Percentiles rank a stretch among this genome's conserved stretches.
These are phyloP conservation scores for Isaurus tuberculatus DNA, from an alignment of 92 coral and sea anemone species.

Conservation along the genomic window DNA sequence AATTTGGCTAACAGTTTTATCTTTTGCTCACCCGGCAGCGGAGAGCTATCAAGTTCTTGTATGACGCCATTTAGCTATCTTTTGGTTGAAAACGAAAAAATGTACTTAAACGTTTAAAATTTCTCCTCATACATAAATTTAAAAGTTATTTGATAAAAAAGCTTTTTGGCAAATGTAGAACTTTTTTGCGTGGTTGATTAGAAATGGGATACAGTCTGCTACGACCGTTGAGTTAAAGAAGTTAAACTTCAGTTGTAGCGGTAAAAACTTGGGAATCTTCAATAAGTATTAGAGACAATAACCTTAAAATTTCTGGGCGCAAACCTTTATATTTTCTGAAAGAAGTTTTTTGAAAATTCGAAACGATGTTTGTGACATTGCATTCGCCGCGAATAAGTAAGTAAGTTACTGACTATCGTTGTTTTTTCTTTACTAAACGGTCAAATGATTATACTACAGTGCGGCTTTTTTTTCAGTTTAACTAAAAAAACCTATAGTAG, in stretches of 20 bases:
- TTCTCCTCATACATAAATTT: background rate
- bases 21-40: background rate
- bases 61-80: background rate
- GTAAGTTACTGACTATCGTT: background rate
- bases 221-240: too few species aligned
- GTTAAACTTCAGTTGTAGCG: too few species aligned
- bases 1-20: constrained; percentile 20
- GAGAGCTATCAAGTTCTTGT: background rate
- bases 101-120: background rate
- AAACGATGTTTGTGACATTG: too few species aligned
- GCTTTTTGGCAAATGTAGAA: background rate
- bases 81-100: background rate
- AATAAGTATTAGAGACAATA: too few species aligned
- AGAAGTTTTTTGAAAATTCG: too few species aligned
- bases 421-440: background rate
- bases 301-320: too few species aligned
- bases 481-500: background rate
- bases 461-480: background rate
- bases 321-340: too few species aligned
- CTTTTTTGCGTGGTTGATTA: background rate
- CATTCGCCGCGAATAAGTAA: too few species aligned
- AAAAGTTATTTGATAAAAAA: background rate
- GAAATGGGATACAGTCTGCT: too few species aligned
- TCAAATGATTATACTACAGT: too few species aligned
- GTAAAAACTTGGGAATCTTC: too few species aligned